Conservation (phyloP, 2,113 vertebrate genomes). For the Heloderma charlesbogerti region DNA sequence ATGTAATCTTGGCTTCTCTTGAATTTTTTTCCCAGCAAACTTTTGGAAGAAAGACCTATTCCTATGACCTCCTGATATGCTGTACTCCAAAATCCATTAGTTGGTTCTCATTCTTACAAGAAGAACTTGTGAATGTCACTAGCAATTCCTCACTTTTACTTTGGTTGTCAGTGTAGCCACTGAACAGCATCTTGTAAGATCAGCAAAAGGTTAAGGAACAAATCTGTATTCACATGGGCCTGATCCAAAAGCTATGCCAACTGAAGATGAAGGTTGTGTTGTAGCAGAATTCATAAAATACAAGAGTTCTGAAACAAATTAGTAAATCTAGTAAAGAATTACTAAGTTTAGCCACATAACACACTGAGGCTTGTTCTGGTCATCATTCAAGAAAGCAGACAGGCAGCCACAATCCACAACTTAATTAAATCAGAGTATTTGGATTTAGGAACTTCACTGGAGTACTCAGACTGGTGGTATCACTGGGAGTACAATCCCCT, state of each 20-base stretch:
- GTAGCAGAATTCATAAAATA: constrained; percentile 60
- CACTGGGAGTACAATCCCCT: neutral
- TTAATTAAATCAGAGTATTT: constrained; percentile 14
- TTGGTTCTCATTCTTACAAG: constrained; percentile 44
- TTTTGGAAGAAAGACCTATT: constrained; percentile 48
- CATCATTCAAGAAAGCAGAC: constrained; percentile 70
- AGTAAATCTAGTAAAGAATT: constrained; percentile 56
- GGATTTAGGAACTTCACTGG: neutral
- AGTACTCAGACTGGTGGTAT: neutral
- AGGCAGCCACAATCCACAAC: constrained; percentile 2
- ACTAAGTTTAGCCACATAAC: constrained; percentile 35
- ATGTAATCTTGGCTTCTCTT: neutral
- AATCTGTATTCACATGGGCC: constrained; percentile 24
- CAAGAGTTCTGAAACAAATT: constrained; percentile 60
- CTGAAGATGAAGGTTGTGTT: constrained; percentile 11
- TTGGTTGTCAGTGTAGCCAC: constrained; percentile 58
- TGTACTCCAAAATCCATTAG: constrained; percentile 47
- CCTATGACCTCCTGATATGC: constrained; percentile 29
- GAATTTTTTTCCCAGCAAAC: neutral
- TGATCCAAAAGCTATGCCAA: constrained; percentile 28
- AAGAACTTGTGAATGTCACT: constrained; percentile 33
- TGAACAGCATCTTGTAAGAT: constrained; percentile 65
- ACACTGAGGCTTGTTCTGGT: constrained; percentile 66
- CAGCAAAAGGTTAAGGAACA: neutral
- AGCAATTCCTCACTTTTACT: constrained; percentile 57